phyloP scores from a whole-genome alignment of 2,113 vertebrate genomes.

The Vidua chalybeata region DNA sequence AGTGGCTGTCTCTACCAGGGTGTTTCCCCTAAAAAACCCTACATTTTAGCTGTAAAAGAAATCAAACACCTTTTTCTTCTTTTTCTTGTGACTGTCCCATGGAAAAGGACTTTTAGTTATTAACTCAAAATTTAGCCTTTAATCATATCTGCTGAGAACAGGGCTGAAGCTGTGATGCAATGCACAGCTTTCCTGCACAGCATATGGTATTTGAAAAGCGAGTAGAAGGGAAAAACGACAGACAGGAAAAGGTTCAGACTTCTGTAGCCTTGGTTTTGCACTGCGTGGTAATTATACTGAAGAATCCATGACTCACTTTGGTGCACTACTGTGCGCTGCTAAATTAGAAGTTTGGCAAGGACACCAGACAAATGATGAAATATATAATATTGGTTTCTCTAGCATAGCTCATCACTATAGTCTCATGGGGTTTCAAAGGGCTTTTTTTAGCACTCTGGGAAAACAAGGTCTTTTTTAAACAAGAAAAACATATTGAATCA shows the following conservation, averaged over 20 bases:
- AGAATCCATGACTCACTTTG: slow-evolving; percentile 71
- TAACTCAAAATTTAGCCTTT: not conserved
- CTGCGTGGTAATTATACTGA: slow-evolving; percentile 58
- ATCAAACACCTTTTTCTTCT: not conserved
- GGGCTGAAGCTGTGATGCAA: not conserved
- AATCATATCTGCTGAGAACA: not conserved
- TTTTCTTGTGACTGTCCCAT: not conserved
- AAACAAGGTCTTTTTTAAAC: slow-evolving; percentile 7
- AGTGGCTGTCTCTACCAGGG: not conserved
- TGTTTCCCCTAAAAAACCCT: not conserved
- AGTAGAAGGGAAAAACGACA: slow-evolving; percentile 16
- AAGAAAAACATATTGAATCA: not conserved
- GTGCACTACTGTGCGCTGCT: slow-evolving; percentile 57
- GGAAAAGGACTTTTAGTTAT: not conserved
- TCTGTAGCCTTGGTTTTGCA: slow-evolving; percentile 52
- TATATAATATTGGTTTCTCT: slow-evolving; percentile 54
- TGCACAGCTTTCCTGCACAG: not conserved
- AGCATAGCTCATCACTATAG: slow-evolving; percentile 6
- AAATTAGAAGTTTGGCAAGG: slow-evolving; percentile 62
- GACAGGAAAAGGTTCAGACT: slow-evolving; percentile 71
- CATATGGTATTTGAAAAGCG: not conserved
- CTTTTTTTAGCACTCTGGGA: slow-evolving; percentile 17
- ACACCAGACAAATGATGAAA: slow-evolving; percentile 55
- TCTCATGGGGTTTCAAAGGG: not conserved
- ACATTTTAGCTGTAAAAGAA: not conserved